Evolutionary conservation across 2,797 vertebrate genomes (phyloP), one percentile per base, ranked within the genome.

Genomic region (Ptychadena robeensis): DNA sequence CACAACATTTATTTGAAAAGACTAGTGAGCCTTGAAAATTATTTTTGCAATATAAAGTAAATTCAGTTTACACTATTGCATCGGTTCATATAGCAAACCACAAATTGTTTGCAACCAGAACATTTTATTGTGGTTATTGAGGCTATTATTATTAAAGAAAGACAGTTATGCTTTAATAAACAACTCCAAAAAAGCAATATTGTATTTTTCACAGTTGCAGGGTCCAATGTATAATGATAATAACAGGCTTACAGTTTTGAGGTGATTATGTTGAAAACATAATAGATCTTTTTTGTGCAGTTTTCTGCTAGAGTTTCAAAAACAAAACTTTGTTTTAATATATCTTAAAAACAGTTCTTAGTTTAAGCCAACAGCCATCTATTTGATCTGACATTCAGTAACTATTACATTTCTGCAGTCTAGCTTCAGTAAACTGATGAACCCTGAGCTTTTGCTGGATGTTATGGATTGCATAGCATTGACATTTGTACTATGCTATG

Each of bases 21-120:
- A 48, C 34, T 64, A 81, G 32, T 48, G 61, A 73, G 37, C 37
- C 70, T 35, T 81, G 70, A 66, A 34, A 73, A 81, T 57, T 9
- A 73, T 63, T 81, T 81, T 25, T 8, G 71, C 73, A 73, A 73
- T 66, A 64, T 31, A 73, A 73, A 73, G 37, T 65, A 35, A 73
- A 81, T 81, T 81, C 38, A 80, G 57, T 81, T 73, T 81, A 80
- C 79, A 80, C 59, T 31, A 57, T 57, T 81, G 61, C 38, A 66
- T 30, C 32, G 59, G 57, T 80, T 73, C 79, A 73, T 81, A 53
- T 65, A 81, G 61, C 79, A 81, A 65, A 73, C 69, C 79, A 64
- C 79, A 81, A 63, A 64, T 66, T 81, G 57, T 71, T 59, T 73
- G 61, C 70, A 73, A 81, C 69, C 28, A 81, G 22, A 66, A 64